Evolutionary conservation across 1,140 invertebrate genomes (phyloP), one percentile per base, ranked within the genome.

Genomic region (Drosophila parvula): DNA sequence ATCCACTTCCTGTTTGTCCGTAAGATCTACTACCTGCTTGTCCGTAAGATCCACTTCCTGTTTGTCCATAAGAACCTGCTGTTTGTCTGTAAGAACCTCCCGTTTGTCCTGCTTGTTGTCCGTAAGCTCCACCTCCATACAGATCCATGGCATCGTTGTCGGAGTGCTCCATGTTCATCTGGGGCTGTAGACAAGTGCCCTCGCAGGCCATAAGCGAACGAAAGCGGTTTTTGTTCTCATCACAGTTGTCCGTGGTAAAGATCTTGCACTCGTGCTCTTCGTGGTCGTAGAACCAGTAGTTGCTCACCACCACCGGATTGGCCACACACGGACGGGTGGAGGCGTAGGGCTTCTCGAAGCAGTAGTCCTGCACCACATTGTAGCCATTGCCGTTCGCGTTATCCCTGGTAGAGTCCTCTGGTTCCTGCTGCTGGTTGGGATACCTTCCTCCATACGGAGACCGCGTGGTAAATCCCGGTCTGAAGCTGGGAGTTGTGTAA

Each of bases 201-300:
- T 88, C 82, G 22, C 90, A 91, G 6, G 81, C 76, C 60, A 80
- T 69, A n/a, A 91, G 22, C 0, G 83, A 74, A 12, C 73, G 71
- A 22, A 91, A 91, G 7, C 82, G 79, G 74, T 91, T 91, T 18
- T 47, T 74, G 44, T 91, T 91, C 27, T 78, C 63, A 61, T 91
- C 90, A 41, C 90, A 91, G 50, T 90, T 89, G 51, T 91, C 86
- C 11, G 90, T 78, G 14, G 90, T 91, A 22, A 91, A 91, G 38
- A 91, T 55, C 64, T 90, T 89, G 34, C 90, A 91, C 32, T 89
- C 64, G 40, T 73, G 79, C 62, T 85, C 79, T 0, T 89, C 83
- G 18, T 90, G 83, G 58, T 91, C 90, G 43, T 90, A 91, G 48
- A 90, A 91, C 90, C 90, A 91, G 57, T 57, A 91, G 30, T 91